Conservation (phyloP, 2,888 invertebrate species). For the Coelopa pilipes region DNA sequence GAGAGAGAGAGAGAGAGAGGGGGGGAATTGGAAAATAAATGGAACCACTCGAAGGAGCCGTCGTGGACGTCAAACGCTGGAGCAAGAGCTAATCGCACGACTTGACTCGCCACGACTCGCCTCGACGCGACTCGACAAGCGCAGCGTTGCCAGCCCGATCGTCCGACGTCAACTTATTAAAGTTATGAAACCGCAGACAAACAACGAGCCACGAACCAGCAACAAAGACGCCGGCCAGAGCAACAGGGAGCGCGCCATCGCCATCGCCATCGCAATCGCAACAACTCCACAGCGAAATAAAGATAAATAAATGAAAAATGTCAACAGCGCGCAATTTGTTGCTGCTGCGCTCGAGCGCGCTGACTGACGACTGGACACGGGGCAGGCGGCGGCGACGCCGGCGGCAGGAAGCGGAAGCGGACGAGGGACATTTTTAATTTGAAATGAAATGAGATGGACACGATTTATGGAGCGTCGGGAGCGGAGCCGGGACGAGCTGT, state of each 20-base stretch:
- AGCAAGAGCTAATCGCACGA: conserved; percentile 6
- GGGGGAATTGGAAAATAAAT: not conserved
- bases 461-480: conserved; percentile 20
- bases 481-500: no score
- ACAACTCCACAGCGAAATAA: not conserved
- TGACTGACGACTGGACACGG: no score
- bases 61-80: not conserved
- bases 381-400: no score
- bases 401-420: not conserved
- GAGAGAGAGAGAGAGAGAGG: no score
- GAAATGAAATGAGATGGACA: conserved; percentile 33
- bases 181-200: not conserved
- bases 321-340: not conserved
- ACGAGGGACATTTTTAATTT: conserved; percentile 32
- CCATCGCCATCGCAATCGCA: not conserved
- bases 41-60: not conserved
- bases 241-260: conserved; percentile 6
- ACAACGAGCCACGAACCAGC: not conserved
- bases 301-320: conserved; percentile 9
- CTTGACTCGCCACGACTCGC: not conserved
- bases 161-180: conserved; percentile 28
- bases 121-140: conserved; percentile 16
- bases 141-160: conserved; percentile 26
- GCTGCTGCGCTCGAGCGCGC: not conserved
- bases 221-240: not conserved